Percentiles rank a stretch among this genome's conserved stretches.
phyloP scores from a whole-genome alignment of 2,888 invertebrate genomes.

The Chouioia cunea region DNA sequence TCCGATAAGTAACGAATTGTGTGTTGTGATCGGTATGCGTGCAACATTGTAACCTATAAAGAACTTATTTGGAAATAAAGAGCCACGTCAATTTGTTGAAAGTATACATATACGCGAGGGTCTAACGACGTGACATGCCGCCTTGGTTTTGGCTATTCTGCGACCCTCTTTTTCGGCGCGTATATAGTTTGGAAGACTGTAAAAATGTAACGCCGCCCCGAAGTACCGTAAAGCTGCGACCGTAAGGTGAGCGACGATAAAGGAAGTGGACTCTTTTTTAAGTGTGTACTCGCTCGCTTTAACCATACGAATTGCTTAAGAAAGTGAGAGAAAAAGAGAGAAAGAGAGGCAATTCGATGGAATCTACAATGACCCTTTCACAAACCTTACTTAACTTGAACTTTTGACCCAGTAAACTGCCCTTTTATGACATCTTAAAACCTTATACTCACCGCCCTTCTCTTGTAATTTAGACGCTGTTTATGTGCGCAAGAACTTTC shows the following conservation, averaged over 20 bases:
- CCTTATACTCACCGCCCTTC: slow-evolving; percentile 21
- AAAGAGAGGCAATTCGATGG: slow-evolving; percentile 38
- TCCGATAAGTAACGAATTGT: too few relatives aligned
- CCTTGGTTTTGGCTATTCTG: slow-evolving; percentile 10
- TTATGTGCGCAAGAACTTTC: background rate
- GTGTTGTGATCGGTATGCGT: too few relatives aligned
- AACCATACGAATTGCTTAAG: slow-evolving; percentile 38
- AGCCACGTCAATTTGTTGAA: slow-evolving; percentile 8
- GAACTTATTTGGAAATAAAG: background rate
- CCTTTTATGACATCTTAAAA: slow-evolving; percentile 44
- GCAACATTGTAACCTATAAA: too few relatives aligned
- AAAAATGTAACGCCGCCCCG: slow-evolving; percentile 67
- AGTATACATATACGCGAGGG: background rate
- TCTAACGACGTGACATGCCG: background rate
- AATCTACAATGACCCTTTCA: slow-evolving; percentile 33
- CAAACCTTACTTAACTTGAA: slow-evolving; percentile 39
- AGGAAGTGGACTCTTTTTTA: slow-evolving; percentile 30
- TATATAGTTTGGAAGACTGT: slow-evolving; percentile 53
- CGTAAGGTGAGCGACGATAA: slow-evolving; percentile 60
- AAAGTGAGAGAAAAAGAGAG: too few relatives aligned
- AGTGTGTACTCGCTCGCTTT: too few relatives aligned
- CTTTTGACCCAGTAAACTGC: slow-evolving; percentile 46
- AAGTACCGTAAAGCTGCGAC: slow-evolving; percentile 67
- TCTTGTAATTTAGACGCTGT: slow-evolving; percentile 18
- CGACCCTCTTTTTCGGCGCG: slow-evolving; percentile 55